Base-by-base conservation (phyloP, 64 coral and sea anemone species). In the Montipora sp. region DNA sequence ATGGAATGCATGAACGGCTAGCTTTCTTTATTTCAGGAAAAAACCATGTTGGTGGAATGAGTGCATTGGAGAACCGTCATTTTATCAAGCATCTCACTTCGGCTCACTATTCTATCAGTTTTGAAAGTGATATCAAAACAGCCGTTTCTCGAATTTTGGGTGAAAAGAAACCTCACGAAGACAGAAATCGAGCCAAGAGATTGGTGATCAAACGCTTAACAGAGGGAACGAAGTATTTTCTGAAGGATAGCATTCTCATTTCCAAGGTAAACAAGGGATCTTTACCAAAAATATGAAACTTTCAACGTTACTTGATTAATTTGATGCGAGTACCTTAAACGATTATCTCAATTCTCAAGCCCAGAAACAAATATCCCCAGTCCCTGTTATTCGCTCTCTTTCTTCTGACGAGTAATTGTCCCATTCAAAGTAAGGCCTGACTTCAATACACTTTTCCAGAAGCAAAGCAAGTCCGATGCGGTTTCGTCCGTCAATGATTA, bases 61-160 rank as follows among this genome's bases (percentile, higher is more conserved):
- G 11, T 16, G 77, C 77, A n/a, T 51, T 53, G n/a, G 77, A 79
- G 48, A 79, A 79, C 48, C 77, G 77, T 21, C 48, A 18, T 51
- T 79, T 22, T 19, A 79, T 79, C 77, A 79, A 79, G 19, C 77
- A 79, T 51, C 77, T 79, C 4, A 79, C 19, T 21, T 79, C 77
- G 19, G 77, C 47, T 8, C 77, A 18, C 2, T 3, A 50, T 18
- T 51, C 48, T 8, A 51, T 6, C 51, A 43, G 77, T 9, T 79
- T 79, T 2, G 18, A 50, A 79, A n/a, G n/a, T 51, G 77, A 79
- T 43, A 5, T 79, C 1, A 55, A 79, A 47, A 50, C n/a, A 43
- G 77, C 77, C 5, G 48, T 53, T 50, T 79, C 77, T n/a, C 77
- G 47, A 14, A 79, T 79, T 51, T n/a, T 79, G 47, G 47, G 77